These are phyloP conservation scores for Arenaria interpres DNA, from an alignment of 2,113 vertebrate species.

Conservation along the genomic window DNA sequence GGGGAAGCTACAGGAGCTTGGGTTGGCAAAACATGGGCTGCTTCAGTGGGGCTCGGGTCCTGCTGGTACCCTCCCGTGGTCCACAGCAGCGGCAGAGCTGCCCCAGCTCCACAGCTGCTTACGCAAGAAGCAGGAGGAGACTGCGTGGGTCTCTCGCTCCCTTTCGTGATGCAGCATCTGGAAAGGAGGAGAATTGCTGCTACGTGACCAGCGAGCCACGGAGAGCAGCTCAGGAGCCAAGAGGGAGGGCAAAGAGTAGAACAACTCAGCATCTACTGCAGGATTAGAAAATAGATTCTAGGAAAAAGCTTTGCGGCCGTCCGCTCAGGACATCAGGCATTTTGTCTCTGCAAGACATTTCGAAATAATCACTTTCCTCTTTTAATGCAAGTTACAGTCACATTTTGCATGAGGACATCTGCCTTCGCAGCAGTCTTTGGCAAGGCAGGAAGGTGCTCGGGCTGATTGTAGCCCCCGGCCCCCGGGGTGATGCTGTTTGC, in stretches of 20 bases:
- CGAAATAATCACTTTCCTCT: background rate
- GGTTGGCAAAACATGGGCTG: background rate
- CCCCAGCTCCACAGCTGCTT: background rate
- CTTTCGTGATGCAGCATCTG: background rate
- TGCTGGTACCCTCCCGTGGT: fast-evolving
- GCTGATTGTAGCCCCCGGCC: fast-evolving
- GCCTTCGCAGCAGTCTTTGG: background rate
- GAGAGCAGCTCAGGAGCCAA: background rate
- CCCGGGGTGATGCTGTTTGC: fast-evolving
- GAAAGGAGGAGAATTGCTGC: background rate
- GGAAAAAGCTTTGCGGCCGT: background rate
- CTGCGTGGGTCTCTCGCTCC: background rate
- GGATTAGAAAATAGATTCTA: background rate
- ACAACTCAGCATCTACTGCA: background rate
- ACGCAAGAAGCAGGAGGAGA: background rate
- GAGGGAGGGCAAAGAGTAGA: background rate
- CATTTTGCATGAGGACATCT: fast-evolving
- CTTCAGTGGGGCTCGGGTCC: background rate
- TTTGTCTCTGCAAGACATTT: background rate
- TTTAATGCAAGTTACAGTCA: background rate
- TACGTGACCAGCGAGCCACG: fast-evolving
- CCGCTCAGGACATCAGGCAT: background rate
- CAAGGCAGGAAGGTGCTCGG: background rate
- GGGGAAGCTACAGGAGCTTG: background rate
- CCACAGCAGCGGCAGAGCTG: background rate